A percentile compares a stretch with the other conserved stretches of the same genome.
Evolutionary conservation across 2,113 vertebrate species (phyloP).

Genomic region (Oriolus oriolus): DNA sequence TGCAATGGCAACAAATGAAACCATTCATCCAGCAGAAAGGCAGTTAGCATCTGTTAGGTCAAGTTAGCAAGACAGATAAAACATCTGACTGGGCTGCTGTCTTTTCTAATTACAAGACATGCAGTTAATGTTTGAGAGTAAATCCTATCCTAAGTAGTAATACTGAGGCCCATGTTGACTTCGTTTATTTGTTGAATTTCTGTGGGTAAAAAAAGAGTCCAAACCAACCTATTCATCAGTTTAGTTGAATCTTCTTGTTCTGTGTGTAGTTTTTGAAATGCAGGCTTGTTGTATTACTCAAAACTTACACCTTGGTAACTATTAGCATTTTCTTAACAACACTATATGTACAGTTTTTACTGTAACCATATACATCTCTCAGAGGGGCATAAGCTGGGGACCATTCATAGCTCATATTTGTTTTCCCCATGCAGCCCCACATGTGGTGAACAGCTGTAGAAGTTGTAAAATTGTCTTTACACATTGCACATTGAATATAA

Average conservation of each 20-base stretch:
- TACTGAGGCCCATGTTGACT: background rate
- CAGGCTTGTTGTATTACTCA: background rate
- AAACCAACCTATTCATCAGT: background rate
- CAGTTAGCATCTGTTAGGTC: background rate
- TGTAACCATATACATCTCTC: slow-evolving; percentile 43
- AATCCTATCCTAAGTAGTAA: background rate
- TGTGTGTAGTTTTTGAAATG: background rate
- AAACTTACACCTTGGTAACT: slow-evolving; percentile 10
- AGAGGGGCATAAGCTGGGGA: slow-evolving; percentile 12
- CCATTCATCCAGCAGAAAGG: background rate
- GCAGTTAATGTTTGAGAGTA: background rate
- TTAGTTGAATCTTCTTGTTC: background rate
- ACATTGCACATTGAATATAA: background rate
- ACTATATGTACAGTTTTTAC: background rate
- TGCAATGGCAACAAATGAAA: background rate
- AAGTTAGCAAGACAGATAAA: background rate
- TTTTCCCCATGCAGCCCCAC: slow-evolving; percentile 52
- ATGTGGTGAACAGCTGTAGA: slow-evolving; percentile 71
- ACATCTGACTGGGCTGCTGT: background rate
- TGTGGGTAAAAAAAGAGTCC: background rate
- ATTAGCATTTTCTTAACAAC: background rate
- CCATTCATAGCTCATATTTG: slow-evolving; percentile 45
- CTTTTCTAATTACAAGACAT: background rate
- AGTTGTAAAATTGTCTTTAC: slow-evolving; percentile 37
- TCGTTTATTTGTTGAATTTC: background rate